Base-by-base conservation (phyloP, 2,888 invertebrate species). In the Tenthredo amoena region DNA sequence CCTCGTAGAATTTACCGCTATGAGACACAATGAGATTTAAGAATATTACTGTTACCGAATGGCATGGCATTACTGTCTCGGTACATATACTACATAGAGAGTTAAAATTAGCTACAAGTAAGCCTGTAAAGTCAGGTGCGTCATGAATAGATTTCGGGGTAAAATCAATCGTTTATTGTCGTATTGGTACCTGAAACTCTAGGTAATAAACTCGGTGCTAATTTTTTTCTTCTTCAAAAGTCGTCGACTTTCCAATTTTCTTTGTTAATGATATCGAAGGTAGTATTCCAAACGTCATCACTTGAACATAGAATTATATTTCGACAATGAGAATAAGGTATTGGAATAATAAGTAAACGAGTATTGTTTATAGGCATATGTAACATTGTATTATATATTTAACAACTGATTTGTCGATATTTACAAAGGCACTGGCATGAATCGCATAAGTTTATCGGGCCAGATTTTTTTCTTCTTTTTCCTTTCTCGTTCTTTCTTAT, bases 301-400 rank as follows among this genome's bases (percentile, higher is more conserved):
- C 55, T 7, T 55, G 12, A 10, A 43, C 47, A 15, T 15, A 3
- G 4, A 47, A 47, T 76, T 43, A 76, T 47, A 76, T 47, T 76
- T 47, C 6, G 31, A 50, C 50, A 31, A 50, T 50, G 31, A 72
- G 7, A 77, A n/a, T n/a, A 6, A n/a, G 55, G 55, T 50, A 37
- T n/a, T 15, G 37, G 40, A 15, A 62, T 40, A 62, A 62, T 62
- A 26, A 37, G 26, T 31, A 81, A 81, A 81, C 81, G 40, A 81
- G 9, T 3, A 40, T 68, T 81, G 9, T 83, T 83, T 65, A 72
- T 79, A 85, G 77, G 79, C 81, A 79, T 89, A 86, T 79, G 87
- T 91, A 91, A 91, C 90, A 87, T 90, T 88, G 87, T 89, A 87
- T 87, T 89, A 91, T 92, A 91, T 91, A 92, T 92, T 92, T 91